Conservation (phyloP, 2,797 vertebrate species). For the Helicolenus hilgendorfi region DNA sequence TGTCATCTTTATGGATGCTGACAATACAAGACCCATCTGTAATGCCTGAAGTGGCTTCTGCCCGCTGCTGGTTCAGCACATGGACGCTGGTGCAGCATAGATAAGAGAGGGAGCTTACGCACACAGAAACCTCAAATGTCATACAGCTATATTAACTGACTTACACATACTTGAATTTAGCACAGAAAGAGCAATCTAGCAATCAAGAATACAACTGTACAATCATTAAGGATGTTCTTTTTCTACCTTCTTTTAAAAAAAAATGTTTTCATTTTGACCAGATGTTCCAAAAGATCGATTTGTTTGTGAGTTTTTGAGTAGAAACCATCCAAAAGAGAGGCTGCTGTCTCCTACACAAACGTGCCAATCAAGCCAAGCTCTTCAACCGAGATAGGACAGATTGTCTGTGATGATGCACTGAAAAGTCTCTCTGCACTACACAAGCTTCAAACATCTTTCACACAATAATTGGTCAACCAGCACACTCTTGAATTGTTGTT, state of each 20-base stretch:
- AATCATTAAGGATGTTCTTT: not conserved
- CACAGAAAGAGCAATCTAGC: not conserved
- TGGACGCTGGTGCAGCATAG: slow-evolving; percentile 35
- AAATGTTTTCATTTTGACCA: not conserved
- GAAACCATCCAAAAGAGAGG: not conserved
- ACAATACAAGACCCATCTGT: slow-evolving; percentile 72
- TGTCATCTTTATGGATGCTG: slow-evolving; percentile 76
- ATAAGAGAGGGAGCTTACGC: slow-evolving; percentile 41
- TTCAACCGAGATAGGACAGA: not conserved
- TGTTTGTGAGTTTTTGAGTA: not conserved
- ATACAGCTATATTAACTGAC: slow-evolving; percentile 26
- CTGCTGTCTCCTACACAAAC: not conserved
- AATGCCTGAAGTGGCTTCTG: slow-evolving; percentile 63
- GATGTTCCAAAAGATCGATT: not conserved
- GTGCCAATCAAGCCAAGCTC: not conserved
- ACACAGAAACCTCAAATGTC: slow-evolving; percentile 27
- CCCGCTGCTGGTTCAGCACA: slow-evolving; percentile 73
- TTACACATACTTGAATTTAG: not conserved
- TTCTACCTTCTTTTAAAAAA: not conserved
- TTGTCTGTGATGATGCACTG: not conserved
- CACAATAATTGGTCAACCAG: not conserved
- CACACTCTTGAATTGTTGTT: not conserved
- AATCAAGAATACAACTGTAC: not conserved
- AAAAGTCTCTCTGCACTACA: not conserved
- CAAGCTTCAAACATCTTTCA: not conserved